These are phyloP conservation scores for Mesitornis unicolor DNA, from an alignment of 2,113 vertebrate species.

Conservation along the genomic window DNA sequence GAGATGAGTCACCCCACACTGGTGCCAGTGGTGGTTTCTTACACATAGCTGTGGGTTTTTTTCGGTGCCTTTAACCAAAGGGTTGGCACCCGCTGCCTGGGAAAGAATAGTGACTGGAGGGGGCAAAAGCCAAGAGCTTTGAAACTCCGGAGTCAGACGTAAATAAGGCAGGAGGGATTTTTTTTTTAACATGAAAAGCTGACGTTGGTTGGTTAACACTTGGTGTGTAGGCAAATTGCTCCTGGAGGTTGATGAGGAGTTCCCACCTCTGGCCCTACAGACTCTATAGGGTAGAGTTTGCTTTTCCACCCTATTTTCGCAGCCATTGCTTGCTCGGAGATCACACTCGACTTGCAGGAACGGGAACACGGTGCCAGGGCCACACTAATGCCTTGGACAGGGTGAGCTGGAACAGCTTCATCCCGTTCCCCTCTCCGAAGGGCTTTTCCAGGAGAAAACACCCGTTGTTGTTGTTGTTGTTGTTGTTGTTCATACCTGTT, in stretches of 20 bases:
- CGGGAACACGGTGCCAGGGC: too few species aligned
- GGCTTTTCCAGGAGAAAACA: neutral
- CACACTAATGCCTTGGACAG: neutral
- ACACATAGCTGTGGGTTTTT: neutral
- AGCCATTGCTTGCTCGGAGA: too few species aligned
- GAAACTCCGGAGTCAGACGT: neutral
- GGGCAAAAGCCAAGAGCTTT: neutral
- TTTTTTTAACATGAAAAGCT: neutral
- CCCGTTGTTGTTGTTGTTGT: neutral
- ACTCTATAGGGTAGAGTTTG: neutral
- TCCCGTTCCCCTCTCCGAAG: neutral
- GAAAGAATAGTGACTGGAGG: neutral
- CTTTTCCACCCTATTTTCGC: too few species aligned
- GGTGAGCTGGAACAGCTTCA: neutral
- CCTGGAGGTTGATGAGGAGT: neutral
- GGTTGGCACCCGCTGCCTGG: neutral
- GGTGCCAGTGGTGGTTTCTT: neutral
- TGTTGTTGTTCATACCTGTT: neutral
- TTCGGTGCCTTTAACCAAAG: neutral
- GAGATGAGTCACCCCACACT: neutral
- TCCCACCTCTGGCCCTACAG: neutral
- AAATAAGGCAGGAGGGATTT: neutral
- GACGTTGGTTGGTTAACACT: neutral
- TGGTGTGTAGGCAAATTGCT: neutral
- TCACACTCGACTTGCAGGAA: too few species aligned